Conservation (phyloP, 2,888 invertebrate species). For the Andrena fulva region DNA sequence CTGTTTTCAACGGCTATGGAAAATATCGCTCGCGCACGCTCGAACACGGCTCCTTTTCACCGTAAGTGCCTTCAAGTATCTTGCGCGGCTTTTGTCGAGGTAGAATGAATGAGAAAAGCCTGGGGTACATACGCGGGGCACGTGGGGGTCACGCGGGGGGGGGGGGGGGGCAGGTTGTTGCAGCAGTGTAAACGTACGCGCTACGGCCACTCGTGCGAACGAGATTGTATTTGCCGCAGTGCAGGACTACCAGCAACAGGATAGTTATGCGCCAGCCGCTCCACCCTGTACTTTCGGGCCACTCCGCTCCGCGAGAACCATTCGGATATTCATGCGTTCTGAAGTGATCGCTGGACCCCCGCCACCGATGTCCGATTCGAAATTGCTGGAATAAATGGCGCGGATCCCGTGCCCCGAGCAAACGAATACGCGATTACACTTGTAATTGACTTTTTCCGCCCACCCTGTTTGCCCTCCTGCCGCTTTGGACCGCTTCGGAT, state of each 20-base stretch:
- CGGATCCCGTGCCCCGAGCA: neutral
- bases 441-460: slow-evolving; percentile 37
- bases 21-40: neutral
- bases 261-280: slow-evolving; percentile 50
- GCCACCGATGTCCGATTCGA: slow-evolving; percentile 39
- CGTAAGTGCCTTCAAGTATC: slow-evolving; percentile 1
- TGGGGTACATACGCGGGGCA: neutral
- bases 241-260: slow-evolving; percentile 62
- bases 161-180: slow-evolving; percentile 20
- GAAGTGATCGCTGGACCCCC: slow-evolving; percentile 30
- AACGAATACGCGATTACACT: slow-evolving; percentile 32
- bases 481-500: neutral
- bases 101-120: slow-evolving; percentile 16
- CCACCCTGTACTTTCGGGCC: slow-evolving; percentile 40
- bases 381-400: slow-evolving; percentile 58
- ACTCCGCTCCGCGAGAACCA: slow-evolving; percentile 45
- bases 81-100: neutral
- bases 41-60: neutral
- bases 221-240: slow-evolving; percentile 74
- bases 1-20: neutral
- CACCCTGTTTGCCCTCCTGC: neutral
- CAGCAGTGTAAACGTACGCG: slow-evolving; percentile 38
- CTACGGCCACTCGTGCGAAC: slow-evolving; percentile 44
- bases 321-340: slow-evolving; percentile 43
- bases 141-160: neutral